Percentiles rank a stretch among this genome's conserved stretches.
phyloP scores from a whole-genome alignment of 1,140 invertebrate species.

The Lordiphosa mommai region DNA sequence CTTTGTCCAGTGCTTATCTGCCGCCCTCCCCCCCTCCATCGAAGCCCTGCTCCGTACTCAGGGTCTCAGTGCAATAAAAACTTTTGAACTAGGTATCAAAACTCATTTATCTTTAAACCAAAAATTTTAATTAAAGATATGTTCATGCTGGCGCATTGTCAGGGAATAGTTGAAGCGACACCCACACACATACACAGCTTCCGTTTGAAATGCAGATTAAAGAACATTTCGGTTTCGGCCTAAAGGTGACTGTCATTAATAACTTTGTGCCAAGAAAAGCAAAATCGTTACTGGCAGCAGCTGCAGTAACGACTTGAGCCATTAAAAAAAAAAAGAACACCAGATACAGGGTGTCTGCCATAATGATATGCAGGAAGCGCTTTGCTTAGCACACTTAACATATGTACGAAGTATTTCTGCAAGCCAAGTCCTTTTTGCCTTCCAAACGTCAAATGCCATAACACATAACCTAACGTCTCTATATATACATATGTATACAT shows the following conservation, averaged over 20 bases:
- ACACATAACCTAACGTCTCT: conserved; percentile 30
- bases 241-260: conserved; percentile 67
- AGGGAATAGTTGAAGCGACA: conserved; percentile 35
- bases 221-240: conserved; percentile 5
- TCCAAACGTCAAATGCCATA: conserved; percentile 50
- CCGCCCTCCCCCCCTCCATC: conserved; percentile 1
- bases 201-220: conserved; percentile 62
- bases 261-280: conserved; percentile 48
- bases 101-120: conserved; percentile 76
- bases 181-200: not conserved
- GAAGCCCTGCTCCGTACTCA: not conserved
- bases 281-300: conserved; percentile 46
- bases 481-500: conserved; percentile 12
- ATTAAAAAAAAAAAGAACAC: conserved; percentile 57
- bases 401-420: conserved; percentile 51
- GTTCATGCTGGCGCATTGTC: conserved; percentile 68
- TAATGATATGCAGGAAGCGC: conserved; percentile 62
- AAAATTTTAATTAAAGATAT: conserved; percentile 74
- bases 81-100: conserved; percentile 70
- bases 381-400: conserved; percentile 32
- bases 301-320: conserved; percentile 74
- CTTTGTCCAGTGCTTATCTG: conserved; percentile 54
- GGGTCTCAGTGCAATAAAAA: conserved; percentile 55
- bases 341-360: not conserved
- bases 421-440: conserved; percentile 42